A percentile compares a stretch with the other conserved stretches of the same genome.
Conservation (phyloP, 2,888 invertebrate species). For the Iphiclides podalirius region DNA sequence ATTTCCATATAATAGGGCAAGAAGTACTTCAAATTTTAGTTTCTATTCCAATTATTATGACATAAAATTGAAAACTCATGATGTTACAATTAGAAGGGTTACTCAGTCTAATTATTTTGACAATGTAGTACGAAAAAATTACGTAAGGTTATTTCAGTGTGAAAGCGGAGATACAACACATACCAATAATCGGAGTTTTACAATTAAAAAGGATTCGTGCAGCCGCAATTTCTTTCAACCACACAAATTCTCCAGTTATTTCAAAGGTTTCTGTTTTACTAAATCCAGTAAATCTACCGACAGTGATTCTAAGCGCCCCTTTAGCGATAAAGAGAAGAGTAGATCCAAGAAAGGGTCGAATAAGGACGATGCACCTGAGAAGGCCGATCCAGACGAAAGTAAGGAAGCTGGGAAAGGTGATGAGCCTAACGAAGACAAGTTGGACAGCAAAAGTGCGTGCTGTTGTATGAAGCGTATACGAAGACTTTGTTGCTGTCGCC, state of each 20-base stretch:
- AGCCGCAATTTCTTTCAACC: not conserved
- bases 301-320: not conserved
- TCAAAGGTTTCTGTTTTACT: conserved; percentile 16
- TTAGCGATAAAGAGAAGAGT: conserved; percentile 10
- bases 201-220: conserved; percentile 3
- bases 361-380: conserved; percentile 2
- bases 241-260: conserved; percentile 5
- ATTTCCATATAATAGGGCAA: not conserved
- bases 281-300: conserved; percentile 16
- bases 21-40: not conserved
- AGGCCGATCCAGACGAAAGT: conserved; percentile 5
- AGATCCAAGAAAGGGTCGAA: conserved; percentile 15
- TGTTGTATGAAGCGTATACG: conserved; percentile 18
- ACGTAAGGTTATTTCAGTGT: conserved; percentile 3
- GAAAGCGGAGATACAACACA: not conserved
- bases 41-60: conserved; percentile 7
- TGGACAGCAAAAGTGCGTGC: conserved; percentile 14
- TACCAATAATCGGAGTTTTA: not conserved
- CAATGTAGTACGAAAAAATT: conserved; percentile 7
- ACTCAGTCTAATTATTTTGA: conserved; percentile 3
- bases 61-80: conserved; percentile 5
- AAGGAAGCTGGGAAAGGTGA: conserved; percentile 8
- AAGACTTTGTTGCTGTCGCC: conserved; percentile 14
- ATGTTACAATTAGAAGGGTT: conserved; percentile 9
- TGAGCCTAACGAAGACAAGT: conserved; percentile 6